Evolutionary conservation across 2,888 invertebrate species (phyloP), one percentile per base, ranked within the genome.

Genomic region (Camponotus fellah): DNA sequence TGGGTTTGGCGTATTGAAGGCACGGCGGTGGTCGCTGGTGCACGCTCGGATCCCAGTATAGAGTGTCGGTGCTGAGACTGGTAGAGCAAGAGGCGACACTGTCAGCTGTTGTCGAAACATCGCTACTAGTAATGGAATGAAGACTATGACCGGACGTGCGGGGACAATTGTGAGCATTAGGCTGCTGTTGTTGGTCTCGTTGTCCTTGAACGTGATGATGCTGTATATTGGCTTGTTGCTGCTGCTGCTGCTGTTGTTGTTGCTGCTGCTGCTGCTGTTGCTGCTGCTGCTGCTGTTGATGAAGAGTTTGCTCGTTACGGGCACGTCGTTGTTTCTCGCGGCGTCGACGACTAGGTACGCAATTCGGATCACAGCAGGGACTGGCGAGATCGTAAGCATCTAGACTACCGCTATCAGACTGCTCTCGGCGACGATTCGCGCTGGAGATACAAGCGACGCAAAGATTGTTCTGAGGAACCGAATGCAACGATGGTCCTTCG

Each of bases 361-460:
- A 98, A 90, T 98, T 97, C 0, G 98, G 97, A 94, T 98, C 97
- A 94, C 98, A 98, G 92, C 98, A 98, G 0, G 98, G 97, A 93
- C 98, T 97, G 0, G 98, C 98, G 71, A 98, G 95, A 93, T 98
- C 98, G 90, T 98, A 98, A 4, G 98, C 98, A 93, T 98, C 98
- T 77, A 98, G 95, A 91, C 98, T 98, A 66, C 97, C 97, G 90
- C 97, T 98, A 37, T 91, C 87, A 3, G 92, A 89, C 46, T 91
- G 92, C 32, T 94, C 94, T 58, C 93, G 89, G 4, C 92, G 92
- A 53, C 93, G 89, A 49, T 92, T 92, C 0, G 94, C 92, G 77
- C 94, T 94, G 2, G 94, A 94, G 60, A 95, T 94, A 71, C 95
- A 95, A n/a, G 95, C 94, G 1, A 94, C 94, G 90, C 95, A 95